These are phyloP conservation scores for Plebejus melissa DNA, from an alignment of 2,888 invertebrate genomes.

Conservation along the genomic window DNA sequence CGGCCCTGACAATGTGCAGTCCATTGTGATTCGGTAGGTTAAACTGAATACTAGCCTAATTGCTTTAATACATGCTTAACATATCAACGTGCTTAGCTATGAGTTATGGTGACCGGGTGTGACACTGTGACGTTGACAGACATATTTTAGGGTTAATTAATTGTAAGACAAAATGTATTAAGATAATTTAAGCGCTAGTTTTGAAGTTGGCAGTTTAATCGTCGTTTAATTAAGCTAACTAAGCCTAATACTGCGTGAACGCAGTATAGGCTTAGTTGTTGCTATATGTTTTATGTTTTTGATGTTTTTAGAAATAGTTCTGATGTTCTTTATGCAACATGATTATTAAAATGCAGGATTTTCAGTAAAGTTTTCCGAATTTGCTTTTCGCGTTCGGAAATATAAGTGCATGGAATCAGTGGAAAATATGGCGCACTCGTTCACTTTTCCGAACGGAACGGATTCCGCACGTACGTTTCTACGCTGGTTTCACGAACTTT, in stretches of 20 bases:
- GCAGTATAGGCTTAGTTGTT: background rate
- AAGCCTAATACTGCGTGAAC: background rate
- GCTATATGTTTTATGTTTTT: too few species aligned
- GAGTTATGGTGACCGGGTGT: constrained; percentile 24
- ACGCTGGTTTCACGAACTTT: too few species aligned
- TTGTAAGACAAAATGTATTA: constrained; percentile 15
- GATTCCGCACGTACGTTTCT: too few species aligned
- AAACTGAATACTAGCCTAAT: constrained; percentile 24
- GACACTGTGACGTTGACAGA: constrained; percentile 20
- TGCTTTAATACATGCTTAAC: constrained; percentile 28
- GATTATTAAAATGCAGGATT: too few species aligned
- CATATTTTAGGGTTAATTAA: constrained; percentile 26
- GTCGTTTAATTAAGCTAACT: background rate
- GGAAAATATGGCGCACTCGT: too few species aligned
- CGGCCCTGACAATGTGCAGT: constrained; percentile 8
- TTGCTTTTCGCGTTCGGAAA: too few species aligned
- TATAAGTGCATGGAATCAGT: too few species aligned
- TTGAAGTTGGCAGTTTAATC: constrained; percentile 8
- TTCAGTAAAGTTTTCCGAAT: too few species aligned
- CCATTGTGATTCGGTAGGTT: constrained; percentile 26
- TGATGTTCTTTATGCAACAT: too few species aligned
- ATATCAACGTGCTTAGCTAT: constrained; percentile 25
- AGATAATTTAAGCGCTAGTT: constrained; percentile 16
- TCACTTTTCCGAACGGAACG: too few species aligned
- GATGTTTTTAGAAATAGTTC: too few species aligned